Percentiles rank a stretch among this genome's conserved stretches.
Evolutionary conservation across 2,797 vertebrate genomes (phyloP).

Genomic region (Onychomys arenicola): DNA sequence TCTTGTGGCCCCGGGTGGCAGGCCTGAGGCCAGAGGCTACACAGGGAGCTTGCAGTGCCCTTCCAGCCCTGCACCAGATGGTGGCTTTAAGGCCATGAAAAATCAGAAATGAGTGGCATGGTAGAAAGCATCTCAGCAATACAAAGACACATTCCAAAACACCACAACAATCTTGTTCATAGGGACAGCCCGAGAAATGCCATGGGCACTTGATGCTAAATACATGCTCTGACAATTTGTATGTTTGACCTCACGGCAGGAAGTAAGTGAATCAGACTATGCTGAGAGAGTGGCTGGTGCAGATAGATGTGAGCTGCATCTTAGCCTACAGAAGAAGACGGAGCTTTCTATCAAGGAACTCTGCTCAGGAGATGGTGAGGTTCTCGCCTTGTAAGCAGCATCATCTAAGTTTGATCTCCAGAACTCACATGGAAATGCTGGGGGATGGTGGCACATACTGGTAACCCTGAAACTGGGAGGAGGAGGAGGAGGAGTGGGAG

Average conservation of each 20-base stretch:
- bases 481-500: too few relatives aligned
- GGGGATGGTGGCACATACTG: neutral
- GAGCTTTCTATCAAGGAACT: neutral
- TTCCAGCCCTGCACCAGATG: constrained; percentile 68
- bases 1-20: neutral
- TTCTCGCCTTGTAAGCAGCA: neutral
- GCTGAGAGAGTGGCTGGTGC: neutral
- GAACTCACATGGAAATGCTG: neutral
- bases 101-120: constrained; percentile 77
- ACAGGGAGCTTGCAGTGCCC: neutral
- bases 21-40: neutral
- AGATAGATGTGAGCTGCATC: neutral
- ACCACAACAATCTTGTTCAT: constrained; percentile 46
- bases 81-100: constrained; percentile 68
- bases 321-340: neutral
- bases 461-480: neutral
- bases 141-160: constrained; percentile 67
- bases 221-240: neutral
- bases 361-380: neutral
- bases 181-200: constrained; percentile 29
- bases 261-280: neutral
- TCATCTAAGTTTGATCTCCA: neutral
- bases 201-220: neutral
- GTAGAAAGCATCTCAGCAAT: constrained; percentile 46
- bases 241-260: neutral